phyloP scores from a whole-genome alignment of 2,888 invertebrate genomes.

The Drosophila diplacantha region DNA sequence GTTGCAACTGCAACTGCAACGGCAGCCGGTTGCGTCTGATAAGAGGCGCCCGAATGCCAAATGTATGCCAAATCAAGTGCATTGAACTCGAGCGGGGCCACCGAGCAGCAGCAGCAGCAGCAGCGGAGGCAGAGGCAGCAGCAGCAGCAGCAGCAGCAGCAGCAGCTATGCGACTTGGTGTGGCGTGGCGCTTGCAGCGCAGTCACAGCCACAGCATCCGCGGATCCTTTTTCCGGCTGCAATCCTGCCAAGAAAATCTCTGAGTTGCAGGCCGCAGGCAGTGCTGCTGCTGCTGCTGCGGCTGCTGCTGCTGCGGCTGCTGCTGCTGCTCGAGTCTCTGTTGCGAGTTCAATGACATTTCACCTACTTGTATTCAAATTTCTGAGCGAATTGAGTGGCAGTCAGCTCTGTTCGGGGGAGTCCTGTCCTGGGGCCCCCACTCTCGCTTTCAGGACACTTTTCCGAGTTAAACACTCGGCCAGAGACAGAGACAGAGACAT shows the following conservation, averaged over 20 bases:
- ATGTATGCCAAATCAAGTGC: slow-evolving; percentile 54
- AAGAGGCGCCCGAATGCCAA: slow-evolving; percentile 38
- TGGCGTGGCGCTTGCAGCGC: slow-evolving; percentile 2
- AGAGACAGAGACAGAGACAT: background rate
- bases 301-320: background rate
- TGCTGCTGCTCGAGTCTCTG: slow-evolving; percentile 1
- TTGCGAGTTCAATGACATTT: slow-evolving; percentile 64
- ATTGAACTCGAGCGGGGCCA: slow-evolving; percentile 42
- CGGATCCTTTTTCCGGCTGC: slow-evolving; percentile 2
- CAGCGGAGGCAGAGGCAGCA: slow-evolving; percentile 24
- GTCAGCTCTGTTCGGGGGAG: background rate
- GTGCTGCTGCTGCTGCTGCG: background rate
- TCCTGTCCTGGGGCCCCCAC: slow-evolving; percentile 1
- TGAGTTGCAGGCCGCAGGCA: background rate
- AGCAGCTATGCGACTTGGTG: slow-evolving; percentile 3
- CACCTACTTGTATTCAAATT: slow-evolving; percentile 65
- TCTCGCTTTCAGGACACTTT: slow-evolving; percentile 29
- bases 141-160: slow-evolving; percentile 26
- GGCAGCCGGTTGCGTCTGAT: slow-evolving; percentile 26
- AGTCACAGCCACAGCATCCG: background rate
- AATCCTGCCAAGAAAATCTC: slow-evolving; percentile 9
- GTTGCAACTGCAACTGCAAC: slow-evolving; percentile 27
- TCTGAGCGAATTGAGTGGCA: slow-evolving; percentile 24
- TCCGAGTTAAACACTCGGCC: background rate
- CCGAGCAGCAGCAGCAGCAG: slow-evolving; percentile 29